Conservation (phyloP, 2,888 invertebrate species). For the Sepiola atlantica region DNA sequence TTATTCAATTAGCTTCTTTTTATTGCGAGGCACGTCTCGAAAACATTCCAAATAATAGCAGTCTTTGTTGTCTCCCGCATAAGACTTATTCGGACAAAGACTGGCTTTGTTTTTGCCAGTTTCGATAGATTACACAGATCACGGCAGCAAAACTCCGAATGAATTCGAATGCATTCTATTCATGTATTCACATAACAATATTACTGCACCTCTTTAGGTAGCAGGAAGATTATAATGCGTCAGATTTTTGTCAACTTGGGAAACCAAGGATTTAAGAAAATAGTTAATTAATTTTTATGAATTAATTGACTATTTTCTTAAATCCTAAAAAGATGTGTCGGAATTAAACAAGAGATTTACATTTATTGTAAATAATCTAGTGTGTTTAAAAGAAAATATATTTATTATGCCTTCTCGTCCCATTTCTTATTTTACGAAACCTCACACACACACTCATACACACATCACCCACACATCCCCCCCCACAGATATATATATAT, state of each 20-base stretch:
- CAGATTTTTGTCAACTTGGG: neutral
- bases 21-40: neutral
- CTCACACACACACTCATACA: no score
- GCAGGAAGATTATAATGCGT: neutral
- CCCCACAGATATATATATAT: no score
- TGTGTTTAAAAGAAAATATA: no score
- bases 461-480: no score
- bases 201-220: neutral
- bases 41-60: neutral
- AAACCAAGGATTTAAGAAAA: no score
- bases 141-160: neutral
- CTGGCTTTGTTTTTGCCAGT: neutral
- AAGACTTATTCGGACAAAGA: neutral
- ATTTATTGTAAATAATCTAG: no score
- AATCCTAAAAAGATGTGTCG: no score
- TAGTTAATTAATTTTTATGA: no score
- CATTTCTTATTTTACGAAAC: no score
- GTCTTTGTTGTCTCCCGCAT: neutral
- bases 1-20: neutral
- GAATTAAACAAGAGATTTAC: no score
- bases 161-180: neutral
- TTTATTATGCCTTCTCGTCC: no score
- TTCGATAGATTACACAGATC: neutral
- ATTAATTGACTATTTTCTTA: no score
- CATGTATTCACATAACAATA: neutral